Base-by-base conservation (phyloP, 2,888 invertebrate genomes). In the Dioctria rufipes region DNA sequence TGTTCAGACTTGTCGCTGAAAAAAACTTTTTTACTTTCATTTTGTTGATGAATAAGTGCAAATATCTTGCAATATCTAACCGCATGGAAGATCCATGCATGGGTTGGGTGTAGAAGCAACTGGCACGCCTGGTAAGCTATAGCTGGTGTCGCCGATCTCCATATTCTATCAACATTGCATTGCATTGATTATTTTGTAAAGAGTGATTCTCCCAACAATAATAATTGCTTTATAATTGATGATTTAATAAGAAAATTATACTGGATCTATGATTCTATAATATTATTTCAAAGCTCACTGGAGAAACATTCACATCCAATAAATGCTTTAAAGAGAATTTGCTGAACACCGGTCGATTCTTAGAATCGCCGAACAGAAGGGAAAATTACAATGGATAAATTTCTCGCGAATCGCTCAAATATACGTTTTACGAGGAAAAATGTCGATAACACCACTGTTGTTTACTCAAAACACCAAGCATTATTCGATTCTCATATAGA, bases 361-460 rank as follows among this genome's bases (percentile, higher is more conserved):
- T 73, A 73, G 73, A 73, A 73, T 73, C 73, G 73, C 54, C 73
- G 54, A 8, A 42, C 61, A 25, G 6, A 61, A 61, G 6, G 11
- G 25, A 4, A 39, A 25, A 61, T n/a, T 9, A 11, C 67, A 37
- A 73, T 73, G 73, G 82, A 85, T 37, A 86, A 85, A 78, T 86
- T 86, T 25, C 85, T 85, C 40, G 84, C 86, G 13, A 85, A 85
- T 82, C 84, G 85, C 67, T 85, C 88, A 37, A 87, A 87, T 80
- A 87, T 88, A 83, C 88, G 89, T 46, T 89, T 89, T 81, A 85
- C 89, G 58, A 87, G 88, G 8, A 89, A 89, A 82, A 88, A 88
- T 83, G 87, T 89, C 3, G 89, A 89, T 43, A 88, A 88, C 80
- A 86, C 86, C 5, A 80, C 82, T 40, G 78, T 80, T 6, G 81